phyloP scores from a whole-genome alignment of 2,113 vertebrate genomes.

The Clarias gariepinus region DNA sequence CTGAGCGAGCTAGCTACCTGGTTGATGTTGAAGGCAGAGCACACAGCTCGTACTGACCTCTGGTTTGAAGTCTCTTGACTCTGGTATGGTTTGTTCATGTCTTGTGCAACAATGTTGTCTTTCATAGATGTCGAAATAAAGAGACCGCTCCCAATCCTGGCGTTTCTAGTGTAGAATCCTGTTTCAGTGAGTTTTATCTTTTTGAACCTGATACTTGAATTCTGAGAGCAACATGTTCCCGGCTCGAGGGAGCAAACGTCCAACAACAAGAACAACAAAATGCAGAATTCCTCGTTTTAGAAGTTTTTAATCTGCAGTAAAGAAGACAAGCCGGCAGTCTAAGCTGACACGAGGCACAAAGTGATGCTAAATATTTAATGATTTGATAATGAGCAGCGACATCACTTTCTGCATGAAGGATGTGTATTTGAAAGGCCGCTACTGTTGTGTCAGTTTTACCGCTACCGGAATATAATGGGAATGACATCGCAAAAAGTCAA shows the following conservation, averaged over 20 bases:
- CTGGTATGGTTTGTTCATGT: not conserved
- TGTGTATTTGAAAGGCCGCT: not conserved
- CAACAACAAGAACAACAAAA: not conserved
- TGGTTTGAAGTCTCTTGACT: not conserved
- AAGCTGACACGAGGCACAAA: not conserved
- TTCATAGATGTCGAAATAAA: not conserved
- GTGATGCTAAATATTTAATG: not conserved
- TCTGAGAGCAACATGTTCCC: not conserved
- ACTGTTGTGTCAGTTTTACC: not conserved
- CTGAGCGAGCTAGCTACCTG: not conserved
- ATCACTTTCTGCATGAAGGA: not conserved
- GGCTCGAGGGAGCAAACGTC: not conserved
- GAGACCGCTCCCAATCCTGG: not conserved
- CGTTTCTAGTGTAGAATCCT: not conserved
- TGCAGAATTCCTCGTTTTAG: not conserved
- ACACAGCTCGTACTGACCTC: not conserved
- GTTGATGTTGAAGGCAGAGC: not conserved
- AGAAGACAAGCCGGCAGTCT: not conserved
- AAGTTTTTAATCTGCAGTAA: not conserved
- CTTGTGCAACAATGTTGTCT: not conserved
- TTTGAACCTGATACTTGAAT: not conserved
- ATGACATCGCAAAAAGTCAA: no score
- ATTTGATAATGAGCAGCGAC: not conserved
- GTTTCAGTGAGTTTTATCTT: not conserved
- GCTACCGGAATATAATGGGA: not conserved